A percentile compares a stretch with the other conserved stretches of the same genome.
Conservation (phyloP, 2,888 invertebrate species). For the Eristalis arbustorum region DNA sequence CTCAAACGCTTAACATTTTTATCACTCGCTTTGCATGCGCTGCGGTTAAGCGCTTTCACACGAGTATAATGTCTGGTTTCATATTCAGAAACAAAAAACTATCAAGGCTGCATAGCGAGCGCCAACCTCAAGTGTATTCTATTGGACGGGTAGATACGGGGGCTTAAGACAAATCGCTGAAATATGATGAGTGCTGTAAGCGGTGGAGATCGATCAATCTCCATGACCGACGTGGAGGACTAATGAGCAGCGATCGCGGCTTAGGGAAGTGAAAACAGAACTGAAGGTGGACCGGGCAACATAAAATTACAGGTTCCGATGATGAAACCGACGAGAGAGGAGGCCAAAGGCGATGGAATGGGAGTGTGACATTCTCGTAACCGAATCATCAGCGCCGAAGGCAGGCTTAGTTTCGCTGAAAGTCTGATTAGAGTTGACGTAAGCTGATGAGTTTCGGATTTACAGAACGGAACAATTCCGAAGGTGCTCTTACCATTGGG, state of each 20-base stretch:
- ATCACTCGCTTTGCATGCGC: background rate
- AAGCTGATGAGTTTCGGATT: background rate
- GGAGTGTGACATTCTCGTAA: background rate
- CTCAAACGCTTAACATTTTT: background rate
- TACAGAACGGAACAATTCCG: background rate
- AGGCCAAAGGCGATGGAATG: background rate
- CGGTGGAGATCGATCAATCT: background rate
- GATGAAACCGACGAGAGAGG: background rate
- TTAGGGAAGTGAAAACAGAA: background rate
- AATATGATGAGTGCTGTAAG: background rate
- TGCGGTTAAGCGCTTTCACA: background rate
- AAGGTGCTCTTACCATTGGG: background rate
- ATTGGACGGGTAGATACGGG: background rate
- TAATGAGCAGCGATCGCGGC: background rate
- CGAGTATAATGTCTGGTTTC: background rate
- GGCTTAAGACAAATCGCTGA: background rate
- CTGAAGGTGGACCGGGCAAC: background rate
- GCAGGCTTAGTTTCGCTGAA: background rate
- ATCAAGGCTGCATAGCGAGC: background rate
- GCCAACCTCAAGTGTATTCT: background rate
- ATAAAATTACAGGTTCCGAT: background rate
- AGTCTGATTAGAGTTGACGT: background rate
- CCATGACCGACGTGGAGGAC: background rate
- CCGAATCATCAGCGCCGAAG: background rate
- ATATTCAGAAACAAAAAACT: background rate